Base-by-base conservation (phyloP, 1,140 invertebrate genomes). In the Leptinotarsa texana region DNA sequence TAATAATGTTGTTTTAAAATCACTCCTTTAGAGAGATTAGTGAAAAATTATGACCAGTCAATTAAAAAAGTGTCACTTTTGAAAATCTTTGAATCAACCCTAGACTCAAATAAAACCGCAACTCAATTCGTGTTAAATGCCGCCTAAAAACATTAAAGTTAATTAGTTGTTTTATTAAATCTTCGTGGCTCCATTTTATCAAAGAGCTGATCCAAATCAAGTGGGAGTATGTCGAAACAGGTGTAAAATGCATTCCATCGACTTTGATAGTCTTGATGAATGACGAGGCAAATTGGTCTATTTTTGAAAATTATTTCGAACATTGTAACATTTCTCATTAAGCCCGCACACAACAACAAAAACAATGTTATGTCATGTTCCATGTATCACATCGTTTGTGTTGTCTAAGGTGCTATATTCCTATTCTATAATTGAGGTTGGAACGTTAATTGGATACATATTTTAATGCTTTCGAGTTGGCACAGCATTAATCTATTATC, bases 161-260 rank as follows among this genome's bases (percentile, higher is more conserved):
- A 57, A 57, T 57, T 57, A 57, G 51, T 18, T 57, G 17, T n/a
- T 57, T 57, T n/a, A 57, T 57, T 57, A 17, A n/a, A 57, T 57
- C 6, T 3, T n/a, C 51, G n/a, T 57, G 51, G 17, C 2, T 57
- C 17, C 51, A 13, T n/a, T 15, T 15, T 57, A 57, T 57, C 51
- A 57, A 57, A 57, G 51, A 57, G 4, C 15, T 57, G 13, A 57
- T 57, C 17, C 51, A 18, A 57, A 57, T 57, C 51, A 15, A 57
- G 17, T 57, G 51, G 51, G 51, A 17, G 51, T 57, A n/a, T 57
- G 13, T n/a, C 51, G 4, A 57, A 57, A n/a, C 51, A 57, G 51
- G 51, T 57, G 51, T 57, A 8, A 57, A 57, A 57, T 57, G 51
- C 51, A 57, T 57, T 57, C 51, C 13, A 57, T 57, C 17, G 2